Base-by-base conservation (phyloP, 2,797 vertebrate species). In the Poeciliopsis infans region DNA sequence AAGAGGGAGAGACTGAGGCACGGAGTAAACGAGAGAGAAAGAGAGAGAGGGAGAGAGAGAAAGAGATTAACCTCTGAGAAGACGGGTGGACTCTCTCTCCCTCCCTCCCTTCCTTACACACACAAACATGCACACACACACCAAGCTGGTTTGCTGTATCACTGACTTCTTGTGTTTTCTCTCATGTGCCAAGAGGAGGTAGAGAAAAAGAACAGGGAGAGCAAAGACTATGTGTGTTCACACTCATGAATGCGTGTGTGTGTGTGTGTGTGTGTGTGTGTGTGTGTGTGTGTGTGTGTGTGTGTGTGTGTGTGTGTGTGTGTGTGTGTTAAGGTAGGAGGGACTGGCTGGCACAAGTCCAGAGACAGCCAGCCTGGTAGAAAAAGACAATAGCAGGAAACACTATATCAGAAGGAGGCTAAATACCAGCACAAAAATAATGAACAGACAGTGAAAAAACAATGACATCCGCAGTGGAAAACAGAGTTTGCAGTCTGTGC, bases 311-410 rank as follows among this genome's bases (percentile, higher is more conserved):
- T 79, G 80, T 70, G 82, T 87, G 86, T 89, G 83, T 83, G 79
- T 87, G 86, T 88, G 83, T 83, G 79, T 89, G 88, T 91, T 73
- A 84, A 89, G 90, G 92, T 91, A 91, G 92, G 92, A 93, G 92
- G 90, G 91, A 90, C 90, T 4, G 41, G 77, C 87, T 94, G 89
- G 87, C 91, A 87, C 41, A 33, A 79, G 84, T 89, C 91, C 91
- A 93, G 87, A 88, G 81, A 86, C 92, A 93, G 91, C 90, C 91
- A 90, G 92, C 90, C 87, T 90, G 90, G 86, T 91, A 87, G 83
- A 89, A 81, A 89, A 80, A 93, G 92, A 96, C 95, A 96, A 96
- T 95, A 87, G 93, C 89, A 96, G 96, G 95, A 96, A 96, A 93
- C 92, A 75, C 88, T 94, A 90, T 93, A 95, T 95, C 92, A 93